phyloP scores from a whole-genome alignment of 2,797 vertebrate genomes.

The Todus mexicanus region DNA sequence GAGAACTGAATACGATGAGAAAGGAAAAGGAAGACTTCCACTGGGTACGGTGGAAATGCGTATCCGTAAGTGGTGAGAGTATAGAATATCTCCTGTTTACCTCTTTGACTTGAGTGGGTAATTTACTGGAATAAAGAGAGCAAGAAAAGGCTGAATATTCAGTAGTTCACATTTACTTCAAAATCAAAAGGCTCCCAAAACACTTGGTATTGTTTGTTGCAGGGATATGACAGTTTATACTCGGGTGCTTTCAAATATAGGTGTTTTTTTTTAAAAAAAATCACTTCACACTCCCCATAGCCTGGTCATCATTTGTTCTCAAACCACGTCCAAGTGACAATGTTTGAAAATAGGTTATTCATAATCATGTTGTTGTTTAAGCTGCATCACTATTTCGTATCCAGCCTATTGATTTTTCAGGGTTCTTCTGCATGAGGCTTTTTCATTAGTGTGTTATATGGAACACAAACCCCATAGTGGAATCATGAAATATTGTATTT shows the following conservation, averaged over 20 bases:
- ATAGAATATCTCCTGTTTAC: neutral
- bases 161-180: neutral
- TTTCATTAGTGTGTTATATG: constrained; percentile 4
- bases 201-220: neutral
- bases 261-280: neutral
- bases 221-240: neutral
- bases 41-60: neutral
- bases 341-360: constrained; percentile 23
- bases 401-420: constrained; percentile 42
- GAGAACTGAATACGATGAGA: constrained; percentile 9
- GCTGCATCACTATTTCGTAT: constrained; percentile 4
- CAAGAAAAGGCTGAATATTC: neutral
- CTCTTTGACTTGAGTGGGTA: neutral
- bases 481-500: constrained; percentile 14
- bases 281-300: neutral
- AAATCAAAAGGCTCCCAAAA: neutral
- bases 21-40: constrained; percentile 18
- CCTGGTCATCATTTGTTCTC: constrained; percentile 11
- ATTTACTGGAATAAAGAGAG: neutral
- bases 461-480: neutral
- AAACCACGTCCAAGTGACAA: neutral
- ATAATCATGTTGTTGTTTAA: constrained; percentile 44
- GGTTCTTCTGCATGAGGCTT: constrained; percentile 41
- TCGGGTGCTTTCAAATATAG: neutral
- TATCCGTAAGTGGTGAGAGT: neutral